A percentile compares a stretch with the other conserved stretches of the same genome.
phyloP scores from a whole-genome alignment of 2,888 invertebrate species.

The Acronicta aceris region DNA sequence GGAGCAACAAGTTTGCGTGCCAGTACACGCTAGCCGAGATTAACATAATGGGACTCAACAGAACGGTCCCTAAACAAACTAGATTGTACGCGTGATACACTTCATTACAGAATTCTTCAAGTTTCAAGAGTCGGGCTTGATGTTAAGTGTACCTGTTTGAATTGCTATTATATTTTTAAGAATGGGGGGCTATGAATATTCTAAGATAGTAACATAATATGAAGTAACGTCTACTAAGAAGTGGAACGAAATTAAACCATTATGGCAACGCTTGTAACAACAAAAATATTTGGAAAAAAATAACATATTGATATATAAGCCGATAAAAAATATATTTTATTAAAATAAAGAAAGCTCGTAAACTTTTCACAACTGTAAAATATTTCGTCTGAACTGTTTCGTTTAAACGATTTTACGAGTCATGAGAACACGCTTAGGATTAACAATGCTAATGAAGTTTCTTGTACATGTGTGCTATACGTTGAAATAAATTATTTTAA shows the following conservation, averaged over 20 bases:
- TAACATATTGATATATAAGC: no score
- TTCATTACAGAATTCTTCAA: constrained; percentile 56
- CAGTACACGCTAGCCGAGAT: constrained; percentile 60
- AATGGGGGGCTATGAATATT: constrained; percentile 11
- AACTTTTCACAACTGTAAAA: background rate
- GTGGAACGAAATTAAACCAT: no score
- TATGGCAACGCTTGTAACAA: no score
- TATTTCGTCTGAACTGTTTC: background rate
- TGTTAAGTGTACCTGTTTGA: constrained; percentile 16
- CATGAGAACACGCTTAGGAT: no score
- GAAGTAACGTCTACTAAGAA: no score
- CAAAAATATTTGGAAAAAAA: no score
- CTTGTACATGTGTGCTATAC: no score
- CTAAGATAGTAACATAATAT: background rate
- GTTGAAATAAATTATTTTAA: no score
- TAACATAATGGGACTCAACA: constrained; percentile 76
- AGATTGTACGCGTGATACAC: constrained; percentile 59
- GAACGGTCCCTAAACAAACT: constrained; percentile 68
- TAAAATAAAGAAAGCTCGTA: background rate
- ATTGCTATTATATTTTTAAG: constrained; percentile 22
- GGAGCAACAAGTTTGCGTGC: constrained; percentile 87
- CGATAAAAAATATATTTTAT: background rate
- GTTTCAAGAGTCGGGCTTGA: constrained; percentile 25
- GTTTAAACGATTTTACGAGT: background rate
- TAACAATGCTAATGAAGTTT: no score